Evolutionary conservation across 2,113 vertebrate species (phyloP), one percentile per base, ranked within the genome.

Genomic region (Dasyprocta punctata): DNA sequence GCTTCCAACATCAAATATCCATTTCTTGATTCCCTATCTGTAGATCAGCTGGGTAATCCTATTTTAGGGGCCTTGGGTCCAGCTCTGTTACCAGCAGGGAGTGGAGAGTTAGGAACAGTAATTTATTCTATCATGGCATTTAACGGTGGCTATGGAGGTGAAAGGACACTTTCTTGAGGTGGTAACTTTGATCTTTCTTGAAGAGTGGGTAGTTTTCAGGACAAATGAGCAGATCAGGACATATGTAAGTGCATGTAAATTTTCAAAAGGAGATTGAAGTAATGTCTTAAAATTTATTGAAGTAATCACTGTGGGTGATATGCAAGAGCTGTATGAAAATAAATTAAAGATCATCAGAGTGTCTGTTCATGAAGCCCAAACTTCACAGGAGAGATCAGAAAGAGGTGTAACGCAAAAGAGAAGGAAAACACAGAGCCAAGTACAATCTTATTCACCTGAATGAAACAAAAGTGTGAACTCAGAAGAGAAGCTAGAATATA

Each of bases 151-250:
- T 94, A 0, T 92, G 82, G 71, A 89, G 73, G 36, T 89, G 49
- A 84, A 1, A 33, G 78, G 71, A 86, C 24, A 20, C 83, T 92
- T 90, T 63, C 20, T 91, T 20, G 47, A 77, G 44, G 54, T 85
- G 38, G 77, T 73, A 58, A 94, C 47, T 94, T 94, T 44, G 24
- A 75, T 88, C 16, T 61, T 38, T 84, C n/a, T 86, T 77, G 49
- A 92, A 97, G 19, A 9, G 73, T 84, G 56, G 80, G 24, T 60
- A 49, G 14, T 92, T 94, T 96, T 73, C 4, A 14, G 78, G 84
- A 89, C 61, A 83, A 88, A 58, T 9, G 78, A 81, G 38, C 38
- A 89, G 38, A 8, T 17, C 86, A 44, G 56, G 88, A 78, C 38
- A 44, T 71, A 44, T 61, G 9, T 20, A 95, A 92, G 26, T 56